Conservation (phyloP, 1,140 invertebrate genomes). For the Drosophila nebulosa region DNA sequence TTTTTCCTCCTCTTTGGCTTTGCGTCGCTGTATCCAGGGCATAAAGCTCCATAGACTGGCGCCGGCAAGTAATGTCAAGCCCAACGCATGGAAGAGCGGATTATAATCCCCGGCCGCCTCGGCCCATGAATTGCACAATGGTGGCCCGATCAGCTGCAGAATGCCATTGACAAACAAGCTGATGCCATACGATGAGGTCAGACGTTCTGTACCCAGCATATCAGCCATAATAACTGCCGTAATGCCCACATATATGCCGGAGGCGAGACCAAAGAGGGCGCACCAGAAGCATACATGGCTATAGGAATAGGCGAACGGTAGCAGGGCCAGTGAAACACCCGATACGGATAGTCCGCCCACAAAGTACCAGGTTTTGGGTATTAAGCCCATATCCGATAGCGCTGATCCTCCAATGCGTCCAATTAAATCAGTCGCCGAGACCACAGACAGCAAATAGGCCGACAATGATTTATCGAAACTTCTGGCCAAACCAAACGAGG, state of each 20-base stretch:
- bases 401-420: constrained; percentile 91
- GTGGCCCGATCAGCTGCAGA: constrained; percentile 89
- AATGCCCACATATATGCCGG: constrained; percentile 92
- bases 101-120: constrained; percentile 85
- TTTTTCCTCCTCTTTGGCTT: constrained; percentile 55
- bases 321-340: constrained; percentile 86
- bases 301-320: constrained; percentile 85
- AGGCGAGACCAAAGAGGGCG: constrained; percentile 89
- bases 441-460: constrained; percentile 88
- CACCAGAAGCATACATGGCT: constrained; percentile 85
- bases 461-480: constrained; percentile 86
- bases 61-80: constrained; percentile 87
- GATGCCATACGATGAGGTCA: constrained; percentile 92
- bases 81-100: constrained; percentile 87
- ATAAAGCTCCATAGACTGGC: constrained; percentile 88
- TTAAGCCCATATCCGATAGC: constrained; percentile 86
- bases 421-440: constrained; percentile 89
- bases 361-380: constrained; percentile 91
- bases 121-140: constrained; percentile 87
- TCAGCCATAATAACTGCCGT: constrained; percentile 93
- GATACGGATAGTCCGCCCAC: constrained; percentile 89
- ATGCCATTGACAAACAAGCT: constrained; percentile 92
- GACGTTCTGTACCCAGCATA: constrained; percentile 89
- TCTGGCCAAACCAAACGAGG: constrained; percentile 86
- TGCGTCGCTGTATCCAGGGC: constrained; percentile 84